phyloP scores from a whole-genome alignment of 2,797 vertebrate species.

The Smutsia temminckii region DNA sequence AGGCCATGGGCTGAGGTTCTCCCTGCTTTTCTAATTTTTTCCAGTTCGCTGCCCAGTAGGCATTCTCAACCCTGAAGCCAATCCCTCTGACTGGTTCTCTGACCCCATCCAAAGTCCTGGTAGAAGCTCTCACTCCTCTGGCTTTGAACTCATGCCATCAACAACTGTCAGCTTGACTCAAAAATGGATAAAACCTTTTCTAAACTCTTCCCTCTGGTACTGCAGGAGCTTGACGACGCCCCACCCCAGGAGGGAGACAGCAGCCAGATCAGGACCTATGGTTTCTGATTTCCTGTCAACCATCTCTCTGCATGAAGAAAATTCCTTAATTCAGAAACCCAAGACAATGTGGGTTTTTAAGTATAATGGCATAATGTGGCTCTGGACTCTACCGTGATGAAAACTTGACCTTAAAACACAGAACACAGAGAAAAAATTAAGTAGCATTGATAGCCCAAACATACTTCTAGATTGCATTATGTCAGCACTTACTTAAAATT shows the following conservation, averaged over 20 bases:
- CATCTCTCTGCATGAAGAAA: neutral
- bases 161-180: neutral
- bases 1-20: neutral
- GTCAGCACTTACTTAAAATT: constrained; percentile 25
- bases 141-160: neutral
- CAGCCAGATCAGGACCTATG: neutral
- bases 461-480: neutral
- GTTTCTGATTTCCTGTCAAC: neutral
- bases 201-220: neutral
- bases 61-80: neutral
- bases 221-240: neutral
- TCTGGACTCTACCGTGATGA: neutral
- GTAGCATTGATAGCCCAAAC: neutral
- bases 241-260: neutral
- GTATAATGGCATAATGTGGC: neutral
- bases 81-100: neutral
- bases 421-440: neutral
- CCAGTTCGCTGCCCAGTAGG: neutral
- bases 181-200: neutral
- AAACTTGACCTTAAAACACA: neutral
- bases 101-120: neutral
- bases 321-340: neutral
- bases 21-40: neutral
- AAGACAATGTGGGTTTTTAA: neutral
- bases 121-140: neutral